These are phyloP conservation scores for Myxocyprinus asiaticus DNA, from an alignment of 2,113 vertebrate genomes.

Conservation along the genomic window DNA sequence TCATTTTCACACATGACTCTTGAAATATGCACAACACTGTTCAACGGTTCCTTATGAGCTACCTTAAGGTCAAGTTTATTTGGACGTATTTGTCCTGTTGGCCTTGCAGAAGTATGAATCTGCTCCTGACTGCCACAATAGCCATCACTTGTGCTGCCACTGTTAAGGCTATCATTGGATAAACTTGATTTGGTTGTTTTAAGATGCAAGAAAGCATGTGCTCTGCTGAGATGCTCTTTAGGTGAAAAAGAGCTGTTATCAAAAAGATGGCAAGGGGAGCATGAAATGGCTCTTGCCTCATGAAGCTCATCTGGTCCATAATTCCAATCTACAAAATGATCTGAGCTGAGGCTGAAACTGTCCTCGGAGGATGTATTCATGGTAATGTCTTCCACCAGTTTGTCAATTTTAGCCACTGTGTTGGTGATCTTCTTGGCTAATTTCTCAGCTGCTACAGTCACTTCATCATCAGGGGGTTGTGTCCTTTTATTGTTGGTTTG, in stretches of 20 bases:
- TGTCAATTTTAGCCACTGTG: conserved; percentile 92
- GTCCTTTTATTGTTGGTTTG: conserved; percentile 72
- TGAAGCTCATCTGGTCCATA: conserved; percentile 82
- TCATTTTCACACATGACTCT: conserved; percentile 67
- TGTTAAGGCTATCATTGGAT: conserved; percentile 94
- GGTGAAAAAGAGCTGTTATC: conserved; percentile 75
- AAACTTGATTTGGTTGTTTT: conserved; percentile 85
- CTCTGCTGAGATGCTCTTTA: conserved; percentile 77
- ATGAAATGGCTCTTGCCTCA: conserved; percentile 86
- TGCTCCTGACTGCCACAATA: conserved; percentile 87
- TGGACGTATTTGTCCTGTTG: conserved; percentile 80
- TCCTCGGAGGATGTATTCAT: conserved; percentile 95
- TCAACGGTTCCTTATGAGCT: conserved; percentile 67
- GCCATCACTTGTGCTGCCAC: conserved; percentile 88
- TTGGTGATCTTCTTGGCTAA: conserved; percentile 89
- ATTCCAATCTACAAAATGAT: conserved; percentile 88
- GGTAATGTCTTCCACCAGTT: conserved; percentile 92
- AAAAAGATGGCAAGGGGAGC: conserved; percentile 85
- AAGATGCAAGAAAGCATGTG: conserved; percentile 82
- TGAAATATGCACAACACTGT: conserved; percentile 45
- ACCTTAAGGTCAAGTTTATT: conserved; percentile 87
- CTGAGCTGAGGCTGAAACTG: conserved; percentile 95
- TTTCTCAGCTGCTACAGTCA: conserved; percentile 83
- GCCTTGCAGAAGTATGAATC: conserved; percentile 73
- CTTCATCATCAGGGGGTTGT: conserved; percentile 70